phyloP scores from a whole-genome alignment of 2,888 invertebrate species.

The Mallateleia sp. region DNA sequence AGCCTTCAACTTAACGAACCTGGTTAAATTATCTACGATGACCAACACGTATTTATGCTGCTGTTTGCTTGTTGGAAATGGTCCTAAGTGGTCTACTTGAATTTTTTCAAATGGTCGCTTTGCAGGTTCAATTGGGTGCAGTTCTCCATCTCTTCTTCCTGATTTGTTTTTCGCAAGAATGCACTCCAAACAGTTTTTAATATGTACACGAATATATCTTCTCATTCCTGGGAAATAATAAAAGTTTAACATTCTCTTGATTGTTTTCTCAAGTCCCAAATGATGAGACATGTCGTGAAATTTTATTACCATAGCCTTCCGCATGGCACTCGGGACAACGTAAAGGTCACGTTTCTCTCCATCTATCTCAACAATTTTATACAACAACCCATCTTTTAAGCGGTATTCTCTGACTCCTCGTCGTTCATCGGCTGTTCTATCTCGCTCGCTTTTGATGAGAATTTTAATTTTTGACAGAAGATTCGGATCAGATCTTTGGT shows the following conservation, averaged over 20 bases:
- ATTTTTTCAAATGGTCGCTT: no score
- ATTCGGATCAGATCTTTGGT: no score
- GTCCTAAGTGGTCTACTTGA: no score
- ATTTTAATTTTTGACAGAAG: no score
- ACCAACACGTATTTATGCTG: no score
- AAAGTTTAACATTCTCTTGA: not conserved
- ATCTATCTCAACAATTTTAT: not conserved
- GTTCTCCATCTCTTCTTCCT: not conserved
- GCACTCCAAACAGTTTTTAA: constrained; percentile 3
- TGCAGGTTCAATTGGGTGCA: no score
- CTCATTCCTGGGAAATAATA: constrained; percentile 14
- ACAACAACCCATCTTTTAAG: not conserved
- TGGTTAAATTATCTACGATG: no score
- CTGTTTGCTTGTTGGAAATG: no score
- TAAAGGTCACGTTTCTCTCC: not conserved
- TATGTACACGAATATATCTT: constrained; percentile 5
- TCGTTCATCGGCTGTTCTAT: no score
- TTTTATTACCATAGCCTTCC: not conserved
- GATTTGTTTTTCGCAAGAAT: not conserved
- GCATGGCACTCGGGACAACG: not conserved
- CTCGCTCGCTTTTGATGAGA: not conserved
- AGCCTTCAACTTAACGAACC: no score
- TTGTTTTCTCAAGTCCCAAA: not conserved
- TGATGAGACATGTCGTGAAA: not conserved
- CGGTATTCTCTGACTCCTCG: not conserved